phyloP scores from a whole-genome alignment of 2,888 invertebrate species.

The Andrena praecox region DNA sequence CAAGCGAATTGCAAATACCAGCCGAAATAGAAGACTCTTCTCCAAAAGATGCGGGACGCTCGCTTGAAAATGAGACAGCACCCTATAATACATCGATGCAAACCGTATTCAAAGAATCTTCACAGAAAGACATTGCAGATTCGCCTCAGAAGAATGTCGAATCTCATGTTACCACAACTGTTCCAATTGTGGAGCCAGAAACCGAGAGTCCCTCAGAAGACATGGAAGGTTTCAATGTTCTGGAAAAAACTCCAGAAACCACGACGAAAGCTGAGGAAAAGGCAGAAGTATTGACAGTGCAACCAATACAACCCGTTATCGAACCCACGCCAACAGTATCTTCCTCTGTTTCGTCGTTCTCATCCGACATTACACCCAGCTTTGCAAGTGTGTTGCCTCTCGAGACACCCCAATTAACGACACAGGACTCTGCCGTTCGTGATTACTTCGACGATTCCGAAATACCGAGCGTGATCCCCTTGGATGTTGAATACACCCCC shows the following conservation, averaged over 20 bases:
- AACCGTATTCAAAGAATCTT: not conserved
- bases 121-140: not conserved
- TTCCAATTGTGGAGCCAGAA: not conserved
- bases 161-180: not conserved
- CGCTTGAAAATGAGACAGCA: not conserved
- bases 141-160: not conserved
- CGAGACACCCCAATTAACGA: constrained; percentile 33
- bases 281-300: constrained; percentile 60
- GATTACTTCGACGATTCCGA: constrained; percentile 65
- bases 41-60: not conserved
- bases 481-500: constrained; percentile 65
- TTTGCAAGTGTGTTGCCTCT: constrained; percentile 61
- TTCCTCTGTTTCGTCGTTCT: not conserved
- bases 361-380: constrained; percentile 28
- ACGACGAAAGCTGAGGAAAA: constrained; percentile 19
- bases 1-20: not conserved
- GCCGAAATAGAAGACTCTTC: not conserved
- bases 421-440: constrained; percentile 9
- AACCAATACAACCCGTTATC: constrained; percentile 47
- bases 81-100: not conserved
- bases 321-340: constrained; percentile 24
- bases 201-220: not conserved
- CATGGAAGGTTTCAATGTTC: not conserved
- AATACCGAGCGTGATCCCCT: constrained; percentile 81
- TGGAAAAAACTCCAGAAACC: constrained; percentile 8